Conservation (phyloP, 2,113 vertebrate species). For the Labrus mixtus region DNA sequence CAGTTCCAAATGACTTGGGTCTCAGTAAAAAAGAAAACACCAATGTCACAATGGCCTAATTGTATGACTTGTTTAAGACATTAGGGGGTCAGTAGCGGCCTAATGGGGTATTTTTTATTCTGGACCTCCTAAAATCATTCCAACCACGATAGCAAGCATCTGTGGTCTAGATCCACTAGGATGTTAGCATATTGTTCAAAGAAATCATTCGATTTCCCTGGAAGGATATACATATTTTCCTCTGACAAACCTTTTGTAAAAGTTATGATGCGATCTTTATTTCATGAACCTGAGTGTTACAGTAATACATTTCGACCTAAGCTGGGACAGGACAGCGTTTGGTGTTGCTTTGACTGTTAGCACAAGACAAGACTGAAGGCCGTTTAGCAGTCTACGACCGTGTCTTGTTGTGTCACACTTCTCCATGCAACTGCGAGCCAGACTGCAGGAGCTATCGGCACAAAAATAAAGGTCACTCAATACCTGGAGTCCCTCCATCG, state of each 20-base stretch:
- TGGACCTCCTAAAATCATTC: background rate
- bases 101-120: too few species aligned
- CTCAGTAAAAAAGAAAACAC: too few species aligned
- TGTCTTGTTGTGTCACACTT: background rate
- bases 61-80: too few species aligned
- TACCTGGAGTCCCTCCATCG: conserved; percentile 42
- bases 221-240: background rate
- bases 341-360: background rate
- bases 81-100: too few species aligned
- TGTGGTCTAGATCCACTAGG: background rate
- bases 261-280: background rate
- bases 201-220: background rate
- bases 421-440: conserved; percentile 8
- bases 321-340: too few species aligned
- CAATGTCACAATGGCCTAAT: too few species aligned
- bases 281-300: background rate
- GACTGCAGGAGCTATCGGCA: conserved; percentile 26
- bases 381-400: background rate
- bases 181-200: background rate
- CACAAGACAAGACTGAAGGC: background rate
- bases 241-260: background rate
- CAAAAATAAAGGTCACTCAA: conserved; percentile 29
- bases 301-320: background rate
- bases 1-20: too few species aligned
- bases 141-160: too few species aligned